Evolutionary conservation across 2,113 vertebrate species (phyloP).

Genomic region (Cyprinodon variegatus): DNA sequence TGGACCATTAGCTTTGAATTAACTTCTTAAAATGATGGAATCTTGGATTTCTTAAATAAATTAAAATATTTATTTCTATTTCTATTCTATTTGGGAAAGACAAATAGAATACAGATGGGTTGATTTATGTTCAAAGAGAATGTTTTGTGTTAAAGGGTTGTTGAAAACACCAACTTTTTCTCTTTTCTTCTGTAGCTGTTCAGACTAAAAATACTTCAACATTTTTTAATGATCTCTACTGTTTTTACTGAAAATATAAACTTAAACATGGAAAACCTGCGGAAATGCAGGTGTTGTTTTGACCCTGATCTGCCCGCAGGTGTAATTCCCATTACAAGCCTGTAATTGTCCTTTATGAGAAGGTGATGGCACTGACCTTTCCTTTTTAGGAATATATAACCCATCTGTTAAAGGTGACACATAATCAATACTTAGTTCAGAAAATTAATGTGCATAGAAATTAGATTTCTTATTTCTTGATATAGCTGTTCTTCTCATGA

Average conservation of each 20-base stretch:
- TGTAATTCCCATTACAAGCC: neutral
- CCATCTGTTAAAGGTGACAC: neutral
- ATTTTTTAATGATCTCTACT: neutral
- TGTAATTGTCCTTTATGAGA: neutral
- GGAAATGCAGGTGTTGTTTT: neutral
- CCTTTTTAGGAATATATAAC: neutral
- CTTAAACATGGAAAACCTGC: neutral
- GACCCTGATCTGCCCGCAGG: neutral
- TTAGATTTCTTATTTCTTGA: neutral
- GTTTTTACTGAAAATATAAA: neutral
- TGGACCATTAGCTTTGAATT: neutral
- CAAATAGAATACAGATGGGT: neutral
- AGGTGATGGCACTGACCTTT: conserved; percentile 4
- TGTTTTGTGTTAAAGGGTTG: neutral
- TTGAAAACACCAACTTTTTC: neutral
- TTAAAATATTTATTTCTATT: neutral
- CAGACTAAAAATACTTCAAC: neutral
- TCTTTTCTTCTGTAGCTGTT: neutral
- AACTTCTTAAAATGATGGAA: neutral
- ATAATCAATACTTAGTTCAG: conserved; percentile 7
- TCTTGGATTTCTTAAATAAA: neutral
- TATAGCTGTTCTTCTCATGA: neutral
- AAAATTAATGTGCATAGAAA: neutral
- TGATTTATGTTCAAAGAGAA: neutral
- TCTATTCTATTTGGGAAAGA: neutral